Conservation (phyloP, 2,888 invertebrate species). For the Anthrax anthrax region DNA sequence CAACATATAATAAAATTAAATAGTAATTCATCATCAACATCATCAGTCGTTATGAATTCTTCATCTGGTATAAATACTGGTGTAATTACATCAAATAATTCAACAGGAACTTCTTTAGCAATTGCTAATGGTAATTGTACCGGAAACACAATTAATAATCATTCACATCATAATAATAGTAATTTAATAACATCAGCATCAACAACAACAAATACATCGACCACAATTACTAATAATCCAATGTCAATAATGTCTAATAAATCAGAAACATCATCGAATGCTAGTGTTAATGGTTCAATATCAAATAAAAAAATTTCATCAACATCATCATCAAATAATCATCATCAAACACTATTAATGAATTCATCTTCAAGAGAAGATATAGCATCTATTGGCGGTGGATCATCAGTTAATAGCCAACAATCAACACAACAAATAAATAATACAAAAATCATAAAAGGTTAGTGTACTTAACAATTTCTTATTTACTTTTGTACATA, state of each 20-base stretch:
- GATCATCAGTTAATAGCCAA: conserved; percentile 28
- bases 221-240: not conserved
- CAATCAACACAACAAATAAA: conserved; percentile 3
- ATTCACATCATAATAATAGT: not conserved
- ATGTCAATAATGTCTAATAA: conserved; percentile 3
- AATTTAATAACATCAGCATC: not conserved
- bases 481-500: no score
- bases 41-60: not conserved
- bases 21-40: not conserved
- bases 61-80: not conserved
- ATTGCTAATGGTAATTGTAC: not conserved
- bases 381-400: conserved; percentile 25
- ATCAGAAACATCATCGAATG: conserved; percentile 16
- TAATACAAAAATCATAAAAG: conserved; percentile 13
- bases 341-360: conserved; percentile 11
- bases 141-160: not conserved
- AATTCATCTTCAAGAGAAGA: conserved; percentile 22
- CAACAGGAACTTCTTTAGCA: not conserved
- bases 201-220: not conserved
- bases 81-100: not conserved
- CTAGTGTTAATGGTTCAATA: conserved; percentile 16
- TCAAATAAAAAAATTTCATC: conserved; percentile 11
- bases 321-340: conserved; percentile 12
- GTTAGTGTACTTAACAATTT: no score
- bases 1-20: not conserved